Evolutionary conservation across 2,797 vertebrate genomes (phyloP).

Genomic region (Allobates femoralis): DNA sequence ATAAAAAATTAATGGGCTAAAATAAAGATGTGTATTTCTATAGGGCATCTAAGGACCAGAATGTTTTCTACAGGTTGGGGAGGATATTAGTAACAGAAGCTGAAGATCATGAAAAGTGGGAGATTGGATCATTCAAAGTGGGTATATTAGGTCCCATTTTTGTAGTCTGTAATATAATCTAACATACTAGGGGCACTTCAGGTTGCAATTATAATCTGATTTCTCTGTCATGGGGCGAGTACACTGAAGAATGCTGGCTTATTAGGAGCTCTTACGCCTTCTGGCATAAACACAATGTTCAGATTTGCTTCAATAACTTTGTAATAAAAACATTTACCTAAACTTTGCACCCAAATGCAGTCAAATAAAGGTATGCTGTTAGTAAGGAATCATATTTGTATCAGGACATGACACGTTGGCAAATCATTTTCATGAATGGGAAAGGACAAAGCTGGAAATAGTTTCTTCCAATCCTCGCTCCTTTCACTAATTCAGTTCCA

Average conservation of each 20-base stretch:
- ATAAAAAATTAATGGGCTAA: no score
- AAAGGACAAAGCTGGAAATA: neutral
- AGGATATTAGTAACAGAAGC: no score
- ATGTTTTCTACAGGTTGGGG: neutral
- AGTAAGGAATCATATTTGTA: constrained; percentile 1
- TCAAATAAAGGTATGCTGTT: constrained; percentile 19
- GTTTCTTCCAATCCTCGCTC: neutral
- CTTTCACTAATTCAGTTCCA: neutral
- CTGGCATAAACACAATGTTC: constrained; percentile 27
- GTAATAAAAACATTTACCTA: constrained; percentile 40
- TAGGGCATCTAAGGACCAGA: neutral
- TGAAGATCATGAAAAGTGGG: neutral
- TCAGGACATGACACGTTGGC: neutral
- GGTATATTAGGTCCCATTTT: neutral
- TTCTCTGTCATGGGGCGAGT: neutral
- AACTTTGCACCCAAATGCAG: constrained; percentile 22
- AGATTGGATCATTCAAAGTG: neutral
- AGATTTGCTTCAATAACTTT: constrained; percentile 30
- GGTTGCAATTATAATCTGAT: neutral
- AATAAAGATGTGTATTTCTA: no score
- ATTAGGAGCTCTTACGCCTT: constrained; percentile 4
- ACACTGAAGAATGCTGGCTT: neutral
- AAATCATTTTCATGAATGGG: neutral
- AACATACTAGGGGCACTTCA: neutral
- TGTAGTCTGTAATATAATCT: neutral